Percentiles rank a stretch among this genome's conserved stretches.
Conservation (phyloP, 2,113 vertebrate genomes). For the Rhabdornis inornatus region DNA sequence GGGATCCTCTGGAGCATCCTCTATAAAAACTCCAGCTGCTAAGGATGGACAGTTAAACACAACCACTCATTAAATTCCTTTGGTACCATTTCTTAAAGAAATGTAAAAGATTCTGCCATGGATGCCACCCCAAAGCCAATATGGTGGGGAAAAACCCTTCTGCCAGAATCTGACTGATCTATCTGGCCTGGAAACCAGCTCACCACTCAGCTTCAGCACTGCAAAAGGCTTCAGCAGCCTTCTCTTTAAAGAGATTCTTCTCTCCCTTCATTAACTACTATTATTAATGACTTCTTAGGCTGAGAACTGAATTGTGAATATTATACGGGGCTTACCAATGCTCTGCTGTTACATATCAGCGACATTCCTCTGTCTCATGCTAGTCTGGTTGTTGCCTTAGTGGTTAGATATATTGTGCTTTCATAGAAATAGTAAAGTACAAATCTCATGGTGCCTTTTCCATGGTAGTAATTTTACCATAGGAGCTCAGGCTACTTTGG, state of each 20-base stretch:
- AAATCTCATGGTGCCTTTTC: not conserved
- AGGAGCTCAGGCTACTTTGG: not conserved
- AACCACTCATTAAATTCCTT: not conserved
- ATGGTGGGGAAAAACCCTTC: rapidly evolving
- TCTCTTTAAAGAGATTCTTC: not conserved
- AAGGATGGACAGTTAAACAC: not conserved
- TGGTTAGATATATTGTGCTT: not conserved
- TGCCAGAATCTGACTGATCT: not conserved
- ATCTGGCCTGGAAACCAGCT: not conserved
- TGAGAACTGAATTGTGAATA: not conserved
- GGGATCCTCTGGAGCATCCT: not conserved
- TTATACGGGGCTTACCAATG: not conserved
- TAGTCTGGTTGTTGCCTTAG: not conserved
- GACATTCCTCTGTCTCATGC: not conserved
- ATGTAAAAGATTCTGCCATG: not conserved
- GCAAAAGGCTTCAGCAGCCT: not conserved
- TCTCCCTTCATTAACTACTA: not conserved
- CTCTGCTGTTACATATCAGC: not conserved
- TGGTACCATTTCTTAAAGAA: not conserved
- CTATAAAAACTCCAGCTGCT: not conserved
- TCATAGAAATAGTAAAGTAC: not conserved
- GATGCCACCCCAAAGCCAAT: not conserved
- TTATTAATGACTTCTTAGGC: not conserved
- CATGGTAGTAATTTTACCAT: not conserved
- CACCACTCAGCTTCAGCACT: rapidly evolving